Evolutionary conservation across 2,888 invertebrate species (phyloP).

Genomic region (Drosophila kanekoi): DNA sequence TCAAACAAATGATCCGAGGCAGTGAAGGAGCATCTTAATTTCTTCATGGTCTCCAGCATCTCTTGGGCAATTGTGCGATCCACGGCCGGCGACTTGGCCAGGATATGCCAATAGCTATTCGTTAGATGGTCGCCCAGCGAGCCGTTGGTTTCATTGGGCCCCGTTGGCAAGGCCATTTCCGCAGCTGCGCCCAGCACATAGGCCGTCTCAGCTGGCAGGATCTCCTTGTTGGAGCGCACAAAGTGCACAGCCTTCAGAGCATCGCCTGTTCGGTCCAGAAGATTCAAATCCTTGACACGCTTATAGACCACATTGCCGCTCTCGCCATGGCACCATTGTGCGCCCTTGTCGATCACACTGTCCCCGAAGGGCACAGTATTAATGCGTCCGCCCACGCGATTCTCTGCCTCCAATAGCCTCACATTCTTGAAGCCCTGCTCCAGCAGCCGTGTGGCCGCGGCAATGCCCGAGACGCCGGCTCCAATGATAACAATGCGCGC

Average conservation of each 20-base stretch:
- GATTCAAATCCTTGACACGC: slow-evolving; percentile 83
- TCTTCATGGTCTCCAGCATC: slow-evolving; percentile 88
- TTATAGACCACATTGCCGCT: slow-evolving; percentile 87
- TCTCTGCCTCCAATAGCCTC: slow-evolving; percentile 87
- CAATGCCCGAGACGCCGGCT: slow-evolving; percentile 84
- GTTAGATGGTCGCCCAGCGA: slow-evolving; percentile 82
- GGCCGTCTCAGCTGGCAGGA: slow-evolving; percentile 79
- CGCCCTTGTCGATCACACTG: slow-evolving; percentile 89
- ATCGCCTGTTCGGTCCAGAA: slow-evolving; percentile 72
- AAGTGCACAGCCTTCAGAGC: slow-evolving; percentile 68
- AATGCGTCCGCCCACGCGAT: slow-evolving; percentile 89
- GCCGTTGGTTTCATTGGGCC: slow-evolving; percentile 62
- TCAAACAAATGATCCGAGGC: slow-evolving; percentile 88
- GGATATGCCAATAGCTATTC: slow-evolving; percentile 68
- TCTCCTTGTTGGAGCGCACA: slow-evolving; percentile 83
- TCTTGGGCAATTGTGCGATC: slow-evolving; percentile 85
- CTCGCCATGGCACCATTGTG: slow-evolving; percentile 90
- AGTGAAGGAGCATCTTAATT: slow-evolving; percentile 85
- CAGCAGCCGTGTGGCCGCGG: slow-evolving; percentile 84
- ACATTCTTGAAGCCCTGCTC: slow-evolving; percentile 85
- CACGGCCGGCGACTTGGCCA: slow-evolving; percentile 62
- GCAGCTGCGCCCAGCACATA: slow-evolving; percentile 41
- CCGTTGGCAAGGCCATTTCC: slow-evolving; percentile 33
- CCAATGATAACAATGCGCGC: slow-evolving; percentile 83
- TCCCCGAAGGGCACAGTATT: slow-evolving; percentile 86